phyloP scores from a whole-genome alignment of 2,113 vertebrate genomes.

The Aplodontia rufa region DNA sequence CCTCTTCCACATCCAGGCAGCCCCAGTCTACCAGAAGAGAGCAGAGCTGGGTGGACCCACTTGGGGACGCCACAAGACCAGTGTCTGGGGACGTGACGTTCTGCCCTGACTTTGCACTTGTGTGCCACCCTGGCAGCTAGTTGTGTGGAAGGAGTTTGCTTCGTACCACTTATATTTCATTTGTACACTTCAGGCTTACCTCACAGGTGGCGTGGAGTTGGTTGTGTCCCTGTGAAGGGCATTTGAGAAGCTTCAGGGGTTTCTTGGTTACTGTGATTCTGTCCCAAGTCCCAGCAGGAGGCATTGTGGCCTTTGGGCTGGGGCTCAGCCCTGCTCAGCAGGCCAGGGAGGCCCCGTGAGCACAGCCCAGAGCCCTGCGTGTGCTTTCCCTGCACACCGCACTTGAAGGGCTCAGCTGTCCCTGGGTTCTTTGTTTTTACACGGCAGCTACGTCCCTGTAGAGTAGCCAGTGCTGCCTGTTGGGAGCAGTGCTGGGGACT shows the following conservation, averaged over 20 bases:
- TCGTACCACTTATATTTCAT: background rate
- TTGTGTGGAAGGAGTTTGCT: too few relatives aligned
- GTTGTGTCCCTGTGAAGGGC: background rate
- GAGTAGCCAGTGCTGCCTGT: background rate
- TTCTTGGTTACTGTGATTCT: background rate
- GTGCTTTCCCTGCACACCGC: background rate
- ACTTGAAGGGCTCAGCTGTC: background rate
- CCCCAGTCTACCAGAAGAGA: background rate
- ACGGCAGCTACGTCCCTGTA: background rate
- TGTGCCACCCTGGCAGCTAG: background rate
- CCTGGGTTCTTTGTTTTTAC: background rate
- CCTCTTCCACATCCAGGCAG: background rate
- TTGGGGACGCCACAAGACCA: background rate
- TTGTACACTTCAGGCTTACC: background rate
- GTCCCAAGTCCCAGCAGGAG: background rate
- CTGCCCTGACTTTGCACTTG: background rate
- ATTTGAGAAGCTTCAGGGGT: background rate
- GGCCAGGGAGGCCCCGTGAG: background rate
- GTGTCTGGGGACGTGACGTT: background rate
- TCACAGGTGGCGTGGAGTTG: background rate
- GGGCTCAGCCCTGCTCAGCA: background rate
- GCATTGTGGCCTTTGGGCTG: background rate
- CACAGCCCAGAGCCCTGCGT: too few relatives aligned
- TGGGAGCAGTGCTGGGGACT: background rate
- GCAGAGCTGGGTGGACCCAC: background rate